phyloP scores from a whole-genome alignment of 2,113 vertebrate species.

The Silurus meridionalis region DNA sequence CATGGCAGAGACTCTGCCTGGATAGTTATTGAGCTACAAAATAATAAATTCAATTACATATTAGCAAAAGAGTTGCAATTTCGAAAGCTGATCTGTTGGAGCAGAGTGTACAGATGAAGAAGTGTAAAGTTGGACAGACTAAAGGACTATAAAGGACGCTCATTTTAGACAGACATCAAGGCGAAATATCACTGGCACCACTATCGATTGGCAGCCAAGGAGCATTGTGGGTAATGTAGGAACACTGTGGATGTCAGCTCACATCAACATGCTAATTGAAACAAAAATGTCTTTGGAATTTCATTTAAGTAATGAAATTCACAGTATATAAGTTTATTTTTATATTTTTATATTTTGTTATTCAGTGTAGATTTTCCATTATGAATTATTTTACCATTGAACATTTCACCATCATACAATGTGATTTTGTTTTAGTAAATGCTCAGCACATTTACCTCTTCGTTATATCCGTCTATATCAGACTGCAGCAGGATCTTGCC shows the following conservation, averaged over 20 bases:
- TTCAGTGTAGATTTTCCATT: too few relatives aligned
- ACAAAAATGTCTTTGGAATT: background rate
- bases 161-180: background rate
- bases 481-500: conserved; percentile 90
- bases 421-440: background rate
- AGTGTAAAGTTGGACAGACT: background rate
- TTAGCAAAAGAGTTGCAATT: background rate
- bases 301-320: too few relatives aligned
- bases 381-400: too few relatives aligned
- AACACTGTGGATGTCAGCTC: background rate
- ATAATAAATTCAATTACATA: background rate
- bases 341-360: background rate
- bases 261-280: background rate
- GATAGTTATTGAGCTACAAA: background rate
- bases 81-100: background rate
- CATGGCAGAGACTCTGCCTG: background rate
- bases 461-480: conserved; percentile 93
- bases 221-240: background rate
- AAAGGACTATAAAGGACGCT: background rate
- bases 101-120: background rate
- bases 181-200: background rate
- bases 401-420: background rate
- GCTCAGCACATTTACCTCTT: conserved; percentile 80
- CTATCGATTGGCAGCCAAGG: background rate
- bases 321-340: background rate